Evolutionary conservation across 2,888 invertebrate genomes (phyloP).

Genomic region (Hydropsyche betteni): DNA sequence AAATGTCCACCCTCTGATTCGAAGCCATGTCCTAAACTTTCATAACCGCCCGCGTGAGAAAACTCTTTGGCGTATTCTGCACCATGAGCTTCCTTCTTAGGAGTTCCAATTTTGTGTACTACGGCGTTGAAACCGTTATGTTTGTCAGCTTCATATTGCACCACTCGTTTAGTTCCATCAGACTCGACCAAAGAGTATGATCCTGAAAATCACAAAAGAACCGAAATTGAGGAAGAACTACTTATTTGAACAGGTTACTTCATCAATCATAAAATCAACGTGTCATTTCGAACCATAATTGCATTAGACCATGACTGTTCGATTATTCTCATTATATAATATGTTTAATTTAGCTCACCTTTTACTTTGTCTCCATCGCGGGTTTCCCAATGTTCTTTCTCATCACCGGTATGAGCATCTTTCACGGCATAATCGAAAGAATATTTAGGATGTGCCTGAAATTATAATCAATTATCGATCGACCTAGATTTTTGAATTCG

Average conservation of each 20-base stretch:
- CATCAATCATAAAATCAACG: too few species aligned
- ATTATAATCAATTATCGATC: slow-evolving; percentile 43
- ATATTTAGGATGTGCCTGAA: slow-evolving; percentile 68
- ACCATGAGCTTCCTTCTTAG: slow-evolving; percentile 55
- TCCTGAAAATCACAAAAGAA: slow-evolving; percentile 56
- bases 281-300: too few species aligned
- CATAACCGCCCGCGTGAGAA: slow-evolving; percentile 52
- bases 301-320: too few species aligned
- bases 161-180: slow-evolving; percentile 68
- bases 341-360: slow-evolving; percentile 55
- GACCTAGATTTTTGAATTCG: neutral
- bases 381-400: slow-evolving; percentile 70
- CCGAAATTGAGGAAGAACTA: too few species aligned
- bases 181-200: slow-evolving; percentile 68
- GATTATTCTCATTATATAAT: too few species aligned
- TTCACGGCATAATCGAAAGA: slow-evolving; percentile 69
- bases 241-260: too few species aligned
- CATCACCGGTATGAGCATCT: slow-evolving; percentile 69
- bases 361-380: slow-evolving; percentile 71
- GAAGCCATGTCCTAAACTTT: slow-evolving; percentile 51
- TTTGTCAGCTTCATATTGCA: slow-evolving; percentile 69
- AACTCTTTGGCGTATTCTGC: slow-evolving; percentile 53
- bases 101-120: slow-evolving; percentile 66
- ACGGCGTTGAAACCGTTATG: slow-evolving; percentile 70
- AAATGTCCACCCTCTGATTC: slow-evolving; percentile 41